phyloP scores from a whole-genome alignment of 2,888 invertebrate genomes.

The Volucella bombylans region DNA sequence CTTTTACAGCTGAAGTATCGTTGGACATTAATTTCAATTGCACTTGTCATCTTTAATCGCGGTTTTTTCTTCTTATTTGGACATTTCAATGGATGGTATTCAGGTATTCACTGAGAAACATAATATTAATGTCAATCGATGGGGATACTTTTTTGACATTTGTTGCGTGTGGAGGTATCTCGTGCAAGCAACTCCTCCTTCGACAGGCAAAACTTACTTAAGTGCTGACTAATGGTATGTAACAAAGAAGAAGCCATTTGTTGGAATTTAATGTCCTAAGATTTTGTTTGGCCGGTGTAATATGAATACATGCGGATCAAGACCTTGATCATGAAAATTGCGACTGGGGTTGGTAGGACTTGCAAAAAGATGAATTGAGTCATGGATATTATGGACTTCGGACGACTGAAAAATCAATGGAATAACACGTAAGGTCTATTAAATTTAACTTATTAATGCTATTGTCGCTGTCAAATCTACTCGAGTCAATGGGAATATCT shows the following conservation, averaged over 20 bases:
- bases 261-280: not conserved
- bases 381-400: too few relatives aligned
- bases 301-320: not conserved
- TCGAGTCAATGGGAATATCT: too few relatives aligned
- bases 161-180: slow-evolving; percentile 45
- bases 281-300: not conserved
- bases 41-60: slow-evolving; percentile 58
- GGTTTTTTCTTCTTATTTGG: slow-evolving; percentile 4
- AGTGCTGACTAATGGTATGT: slow-evolving; percentile 45
- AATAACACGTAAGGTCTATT: too few relatives aligned
- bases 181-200: not conserved
- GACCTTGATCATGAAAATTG: too few relatives aligned
- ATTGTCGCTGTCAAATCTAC: too few relatives aligned
- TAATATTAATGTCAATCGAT: slow-evolving; percentile 56
- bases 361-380: too few relatives aligned
- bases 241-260: slow-evolving; percentile 7
- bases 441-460: too few relatives aligned
- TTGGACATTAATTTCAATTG: slow-evolving; percentile 47
- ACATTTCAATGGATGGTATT: not conserved
- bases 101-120: not conserved
- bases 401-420: too few relatives aligned
- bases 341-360: too few relatives aligned
- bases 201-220: not conserved
- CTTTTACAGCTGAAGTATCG: slow-evolving; percentile 54
- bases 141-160: slow-evolving; percentile 55